Evolutionary conservation across 2,113 vertebrate genomes (phyloP), one percentile per base, ranked within the genome.

Genomic region (Theristicus caerulescens): DNA sequence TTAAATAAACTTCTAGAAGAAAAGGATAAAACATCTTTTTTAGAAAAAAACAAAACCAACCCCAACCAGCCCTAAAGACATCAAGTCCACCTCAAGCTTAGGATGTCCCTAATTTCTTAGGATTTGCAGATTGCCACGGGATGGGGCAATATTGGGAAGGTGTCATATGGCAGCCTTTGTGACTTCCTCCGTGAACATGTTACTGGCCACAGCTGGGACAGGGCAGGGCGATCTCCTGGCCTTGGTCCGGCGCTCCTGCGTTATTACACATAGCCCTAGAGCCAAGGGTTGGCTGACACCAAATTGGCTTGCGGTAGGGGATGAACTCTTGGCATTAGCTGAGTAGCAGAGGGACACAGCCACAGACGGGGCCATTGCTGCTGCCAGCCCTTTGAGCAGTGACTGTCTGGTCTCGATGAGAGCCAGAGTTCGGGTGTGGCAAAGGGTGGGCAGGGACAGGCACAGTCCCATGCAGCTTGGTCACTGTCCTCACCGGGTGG

Each of bases 81-180:
- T 31, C 7, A 66, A 54, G 31, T 46, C 14, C 7, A 47, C 38
- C 25, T 82, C 16, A 76, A 46, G 44, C 38, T 42, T 40, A 24
- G 49, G 44, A 36, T 47, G 7, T 52, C 34, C 49, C n/a, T 21
- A 42, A 13, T 42, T 42, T 42, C 13, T 42, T 42, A 42, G 40
- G 36, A 49, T 69, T 44, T 36, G 22, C 42, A 82, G 36, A 22
- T 64, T 19, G 40, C n/a, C 42, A 11, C 51, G 31, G 34, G 26
- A 20, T 34, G 26, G 31, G 18, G 27, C 61, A 36, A 13, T 22
- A 12, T 9, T 76, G n/a, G 47, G 21, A 44, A 76, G 34, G 22
- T 14, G 27, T 11, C 4, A 1, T 29, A 31, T 1, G 3, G 14
- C 9, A 52, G 34, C 36, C 51, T 59, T 66, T 1, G 2, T 20